phyloP scores from a whole-genome alignment of 2,888 invertebrate species.

The Phalera bucephala region DNA sequence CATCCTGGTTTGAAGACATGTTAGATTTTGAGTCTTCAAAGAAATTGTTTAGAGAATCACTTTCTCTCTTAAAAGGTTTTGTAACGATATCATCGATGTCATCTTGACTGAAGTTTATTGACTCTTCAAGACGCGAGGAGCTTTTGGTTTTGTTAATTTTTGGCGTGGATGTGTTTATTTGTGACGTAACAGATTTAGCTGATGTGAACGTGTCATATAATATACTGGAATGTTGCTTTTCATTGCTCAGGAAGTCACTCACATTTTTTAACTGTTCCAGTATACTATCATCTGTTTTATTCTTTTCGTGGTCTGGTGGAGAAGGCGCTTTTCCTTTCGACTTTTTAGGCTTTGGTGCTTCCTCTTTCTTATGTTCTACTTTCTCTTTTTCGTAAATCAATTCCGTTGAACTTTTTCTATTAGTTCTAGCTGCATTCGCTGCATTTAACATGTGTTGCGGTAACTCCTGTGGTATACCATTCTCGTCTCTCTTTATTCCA shows the following conservation, averaged over 20 bases:
- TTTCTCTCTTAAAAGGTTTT: slow-evolving; percentile 75
- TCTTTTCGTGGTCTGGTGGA: slow-evolving; percentile 83
- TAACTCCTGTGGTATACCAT: slow-evolving; percentile 87
- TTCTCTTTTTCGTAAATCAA: slow-evolving; percentile 58
- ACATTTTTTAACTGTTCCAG: slow-evolving; percentile 68
- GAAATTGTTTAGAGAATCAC: slow-evolving; percentile 73
- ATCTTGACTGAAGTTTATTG: slow-evolving; percentile 73
- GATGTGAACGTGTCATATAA: slow-evolving; percentile 52
- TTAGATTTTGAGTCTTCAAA: slow-evolving; percentile 76
- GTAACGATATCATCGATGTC: slow-evolving; percentile 80
- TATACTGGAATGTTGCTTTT: slow-evolving; percentile 69
- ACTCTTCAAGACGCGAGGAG: slow-evolving; percentile 61
- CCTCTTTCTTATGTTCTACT: slow-evolving; percentile 57
- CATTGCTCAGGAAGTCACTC: slow-evolving; percentile 67
- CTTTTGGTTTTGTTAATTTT: slow-evolving; percentile 69
- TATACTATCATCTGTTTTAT: slow-evolving; percentile 76
- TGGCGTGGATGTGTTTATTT: slow-evolving; percentile 76
- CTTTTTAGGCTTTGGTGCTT: slow-evolving; percentile 76
- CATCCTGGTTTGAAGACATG: slow-evolving; percentile 72
- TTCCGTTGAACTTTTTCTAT: slow-evolving; percentile 82
- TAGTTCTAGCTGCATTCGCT: slow-evolving; percentile 86
- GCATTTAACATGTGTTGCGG: slow-evolving; percentile 89
- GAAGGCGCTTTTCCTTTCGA: slow-evolving; percentile 89
- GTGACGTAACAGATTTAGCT: slow-evolving; percentile 41
- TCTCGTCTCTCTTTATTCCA: slow-evolving; percentile 82